Percentiles rank a stretch among this genome's conserved stretches.
Evolutionary conservation across 1,140 invertebrate genomes (phyloP).

Genomic region (Apocrypta bakeri): DNA sequence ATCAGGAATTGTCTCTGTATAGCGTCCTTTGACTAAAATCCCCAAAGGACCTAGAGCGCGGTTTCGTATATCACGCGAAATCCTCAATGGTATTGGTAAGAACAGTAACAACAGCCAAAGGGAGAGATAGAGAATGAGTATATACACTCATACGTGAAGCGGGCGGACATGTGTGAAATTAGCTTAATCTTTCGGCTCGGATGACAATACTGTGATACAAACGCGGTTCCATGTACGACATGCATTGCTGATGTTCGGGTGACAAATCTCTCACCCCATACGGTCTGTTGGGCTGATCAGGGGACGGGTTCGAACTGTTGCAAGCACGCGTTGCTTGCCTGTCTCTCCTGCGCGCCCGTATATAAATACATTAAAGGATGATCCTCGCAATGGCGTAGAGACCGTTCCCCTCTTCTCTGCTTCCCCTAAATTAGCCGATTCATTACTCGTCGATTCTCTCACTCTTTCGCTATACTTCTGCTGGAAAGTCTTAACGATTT

Average conservation of each 20-base stretch:
- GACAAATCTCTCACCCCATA: slow-evolving; percentile 72
- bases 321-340: slow-evolving; percentile 57
- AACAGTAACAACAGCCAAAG: slow-evolving; percentile 21
- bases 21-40: slow-evolving; percentile 2
- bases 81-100: slow-evolving; percentile 57
- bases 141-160: slow-evolving; percentile 48
- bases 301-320: slow-evolving; percentile 52
- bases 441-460: neutral
- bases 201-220: slow-evolving; percentile 74
- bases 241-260: slow-evolving; percentile 63
- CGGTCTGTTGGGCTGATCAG: slow-evolving; percentile 32
- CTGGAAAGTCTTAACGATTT: no score
- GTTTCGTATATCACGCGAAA: slow-evolving; percentile 61
- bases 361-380: slow-evolving; percentile 75
- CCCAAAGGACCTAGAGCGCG: neutral
- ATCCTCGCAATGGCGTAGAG: slow-evolving; percentile 69
- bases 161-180: slow-evolving; percentile 76
- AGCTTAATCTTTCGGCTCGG: slow-evolving; percentile 75
- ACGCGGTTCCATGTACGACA: slow-evolving; percentile 69
- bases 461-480: neutral
- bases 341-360: slow-evolving; percentile 63
- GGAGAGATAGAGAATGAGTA: slow-evolving; percentile 37
- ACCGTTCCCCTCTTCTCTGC: neutral
- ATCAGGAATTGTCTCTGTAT: slow-evolving; percentile 43
- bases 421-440: slow-evolving; percentile 44